phyloP scores from a whole-genome alignment of 2,888 invertebrate species.

The Chymomyza caudatula region DNA sequence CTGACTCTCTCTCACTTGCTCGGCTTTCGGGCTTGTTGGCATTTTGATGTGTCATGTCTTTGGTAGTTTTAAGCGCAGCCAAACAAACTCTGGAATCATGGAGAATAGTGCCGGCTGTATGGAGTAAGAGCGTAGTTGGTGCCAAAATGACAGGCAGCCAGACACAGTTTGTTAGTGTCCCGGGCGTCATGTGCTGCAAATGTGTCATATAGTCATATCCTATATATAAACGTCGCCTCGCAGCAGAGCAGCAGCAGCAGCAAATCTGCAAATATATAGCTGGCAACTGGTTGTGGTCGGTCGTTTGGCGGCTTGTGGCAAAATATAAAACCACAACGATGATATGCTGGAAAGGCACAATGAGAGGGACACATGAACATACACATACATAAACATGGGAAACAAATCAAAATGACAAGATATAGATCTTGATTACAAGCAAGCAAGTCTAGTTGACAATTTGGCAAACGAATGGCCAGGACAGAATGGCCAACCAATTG shows the following conservation, averaged over 20 bases:
- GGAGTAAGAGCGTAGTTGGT: not conserved
- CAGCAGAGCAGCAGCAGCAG: conserved; percentile 22
- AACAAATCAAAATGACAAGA: conserved; percentile 51
- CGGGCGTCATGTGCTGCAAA: not conserved
- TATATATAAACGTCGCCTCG: conserved; percentile 37
- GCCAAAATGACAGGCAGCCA: not conserved
- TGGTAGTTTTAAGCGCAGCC: conserved; percentile 6
- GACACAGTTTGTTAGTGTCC: not conserved
- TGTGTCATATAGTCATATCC: not conserved
- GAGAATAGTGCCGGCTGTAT: conserved; percentile 1
- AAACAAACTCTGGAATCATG: not conserved
- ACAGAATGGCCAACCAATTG: not conserved
- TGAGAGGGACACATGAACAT: not conserved
- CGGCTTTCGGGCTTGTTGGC: conserved; percentile 2
- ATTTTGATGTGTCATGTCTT: conserved; percentile 22
- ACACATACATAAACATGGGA: conserved; percentile 7
- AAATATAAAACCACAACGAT: not conserved
- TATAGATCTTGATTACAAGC: conserved; percentile 51
- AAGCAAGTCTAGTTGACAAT: conserved; percentile 33
- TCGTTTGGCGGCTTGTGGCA: not conserved
- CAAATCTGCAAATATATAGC: conserved; percentile 38
- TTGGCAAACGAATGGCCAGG: conserved; percentile 35
- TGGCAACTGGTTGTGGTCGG: conserved; percentile 1
- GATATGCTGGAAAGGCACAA: not conserved
- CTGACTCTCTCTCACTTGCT: not conserved